phyloP scores from a whole-genome alignment of 2,888 invertebrate species.

The Thereva unica region DNA sequence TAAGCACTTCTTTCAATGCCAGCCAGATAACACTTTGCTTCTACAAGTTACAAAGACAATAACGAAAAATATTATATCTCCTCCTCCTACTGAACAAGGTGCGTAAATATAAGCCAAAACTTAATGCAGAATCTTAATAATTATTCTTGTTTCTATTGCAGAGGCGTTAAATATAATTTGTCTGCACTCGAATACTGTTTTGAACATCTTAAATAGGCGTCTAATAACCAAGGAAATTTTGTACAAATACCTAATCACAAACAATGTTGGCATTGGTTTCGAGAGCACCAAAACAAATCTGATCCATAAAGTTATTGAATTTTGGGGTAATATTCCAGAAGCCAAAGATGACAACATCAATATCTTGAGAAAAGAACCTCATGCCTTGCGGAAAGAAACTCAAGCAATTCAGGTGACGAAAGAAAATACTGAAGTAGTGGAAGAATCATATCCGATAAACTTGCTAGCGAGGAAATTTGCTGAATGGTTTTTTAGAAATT shows the following conservation, averaged over 20 bases:
- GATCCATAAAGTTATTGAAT: constrained; percentile 58
- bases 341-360: background rate
- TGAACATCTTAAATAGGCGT: constrained; percentile 60
- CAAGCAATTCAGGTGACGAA: background rate
- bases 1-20: constrained; percentile 29
- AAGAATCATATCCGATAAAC: constrained; percentile 52
- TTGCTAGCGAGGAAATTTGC: constrained; percentile 62
- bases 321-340: constrained; percentile 52
- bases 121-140: background rate
- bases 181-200: constrained; percentile 59
- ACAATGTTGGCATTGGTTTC: constrained; percentile 56
- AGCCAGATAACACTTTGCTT: constrained; percentile 35
- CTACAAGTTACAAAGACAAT: constrained; percentile 35
- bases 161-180: constrained; percentile 62
- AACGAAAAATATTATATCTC: constrained; percentile 39
- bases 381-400: background rate
- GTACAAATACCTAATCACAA: constrained; percentile 61
- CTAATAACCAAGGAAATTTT: constrained; percentile 62
- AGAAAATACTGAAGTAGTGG: background rate
- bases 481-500: constrained; percentile 63
- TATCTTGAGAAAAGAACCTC: background rate
- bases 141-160: constrained; percentile 49
- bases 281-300: constrained; percentile 61
- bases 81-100: constrained; percentile 22
- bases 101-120: background rate